Conservation (phyloP, 2,113 vertebrate genomes). For the Myocastor coypus region DNA sequence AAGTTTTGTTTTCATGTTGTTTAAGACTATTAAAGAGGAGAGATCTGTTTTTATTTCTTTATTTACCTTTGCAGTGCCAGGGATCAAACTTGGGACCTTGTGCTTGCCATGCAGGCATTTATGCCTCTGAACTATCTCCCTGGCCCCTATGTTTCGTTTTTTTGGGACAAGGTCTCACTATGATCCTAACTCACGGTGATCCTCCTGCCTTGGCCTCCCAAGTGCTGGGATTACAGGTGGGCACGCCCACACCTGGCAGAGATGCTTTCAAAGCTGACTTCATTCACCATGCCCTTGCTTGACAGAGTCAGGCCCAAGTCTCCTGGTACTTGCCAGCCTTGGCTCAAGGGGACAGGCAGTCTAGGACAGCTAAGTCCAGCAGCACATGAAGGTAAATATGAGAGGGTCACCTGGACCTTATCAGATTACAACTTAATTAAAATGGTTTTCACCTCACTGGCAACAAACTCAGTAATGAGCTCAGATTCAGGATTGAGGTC, state of each 20-base stretch:
- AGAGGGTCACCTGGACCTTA: background rate
- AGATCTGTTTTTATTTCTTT: background rate
- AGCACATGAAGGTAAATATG: background rate
- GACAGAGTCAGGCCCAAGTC: background rate
- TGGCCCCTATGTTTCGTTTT: background rate
- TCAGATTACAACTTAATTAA: constrained; percentile 19
- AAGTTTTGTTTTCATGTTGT: background rate
- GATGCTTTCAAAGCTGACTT: background rate
- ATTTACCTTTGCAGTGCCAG: background rate
- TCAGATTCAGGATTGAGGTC: background rate
- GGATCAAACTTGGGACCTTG: too few relatives aligned
- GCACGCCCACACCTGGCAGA: background rate
- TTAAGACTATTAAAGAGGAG: background rate
- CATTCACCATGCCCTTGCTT: background rate
- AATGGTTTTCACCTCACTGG: background rate
- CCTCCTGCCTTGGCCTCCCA: background rate
- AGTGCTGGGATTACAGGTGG: background rate
- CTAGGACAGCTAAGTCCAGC: background rate
- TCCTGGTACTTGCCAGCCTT: background rate
- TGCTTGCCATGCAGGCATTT: too few relatives aligned
- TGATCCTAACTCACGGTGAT: background rate
- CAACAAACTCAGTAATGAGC: constrained; percentile 21
- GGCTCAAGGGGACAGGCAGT: background rate
- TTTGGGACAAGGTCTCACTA: background rate
- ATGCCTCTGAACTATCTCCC: too few relatives aligned